Conservation (phyloP, 2,797 vertebrate genomes). For the Thaleichthys pacificus region DNA sequence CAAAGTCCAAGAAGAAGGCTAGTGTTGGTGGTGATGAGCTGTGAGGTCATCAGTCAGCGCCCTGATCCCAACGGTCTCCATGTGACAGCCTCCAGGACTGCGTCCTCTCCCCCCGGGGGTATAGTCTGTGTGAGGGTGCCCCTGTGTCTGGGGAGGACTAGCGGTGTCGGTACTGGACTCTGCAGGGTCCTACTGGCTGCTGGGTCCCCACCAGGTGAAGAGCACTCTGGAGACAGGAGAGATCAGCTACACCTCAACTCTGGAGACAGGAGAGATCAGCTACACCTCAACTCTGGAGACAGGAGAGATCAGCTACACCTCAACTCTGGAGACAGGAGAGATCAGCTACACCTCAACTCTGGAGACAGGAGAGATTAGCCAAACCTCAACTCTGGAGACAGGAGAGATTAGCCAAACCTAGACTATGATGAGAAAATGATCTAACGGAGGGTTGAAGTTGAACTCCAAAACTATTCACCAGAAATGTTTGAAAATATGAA, state of each 20-base stretch:
- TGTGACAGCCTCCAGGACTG: not conserved
- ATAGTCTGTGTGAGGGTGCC: not conserved
- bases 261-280: constrained; percentile 50
- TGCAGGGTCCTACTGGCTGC: constrained; percentile 71
- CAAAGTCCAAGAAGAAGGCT: not conserved
- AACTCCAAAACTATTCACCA: not conserved
- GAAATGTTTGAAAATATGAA: too few relatives aligned
- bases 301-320: constrained; percentile 16
- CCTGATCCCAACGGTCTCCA: too few relatives aligned
- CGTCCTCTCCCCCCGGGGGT: too few relatives aligned
- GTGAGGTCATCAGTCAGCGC: too few relatives aligned
- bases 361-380: not conserved
- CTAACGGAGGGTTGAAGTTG: not conserved
- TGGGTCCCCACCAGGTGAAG: constrained; percentile 79
- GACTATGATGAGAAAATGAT: not conserved
- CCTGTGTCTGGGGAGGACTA: constrained; percentile 20
- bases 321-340: constrained; percentile 67
- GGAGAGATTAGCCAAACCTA: not conserved
- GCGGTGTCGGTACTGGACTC: constrained; percentile 66
- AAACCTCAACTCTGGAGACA: not conserved
- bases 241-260: constrained; percentile 52
- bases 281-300: constrained; percentile 66
- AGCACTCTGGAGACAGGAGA: constrained; percentile 68
- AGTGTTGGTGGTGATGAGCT: too few relatives aligned
- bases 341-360: not conserved